Percentiles rank a stretch among this genome's conserved stretches.
Conservation (phyloP, 2,113 vertebrate species). For the Pteruthius melanotis region DNA sequence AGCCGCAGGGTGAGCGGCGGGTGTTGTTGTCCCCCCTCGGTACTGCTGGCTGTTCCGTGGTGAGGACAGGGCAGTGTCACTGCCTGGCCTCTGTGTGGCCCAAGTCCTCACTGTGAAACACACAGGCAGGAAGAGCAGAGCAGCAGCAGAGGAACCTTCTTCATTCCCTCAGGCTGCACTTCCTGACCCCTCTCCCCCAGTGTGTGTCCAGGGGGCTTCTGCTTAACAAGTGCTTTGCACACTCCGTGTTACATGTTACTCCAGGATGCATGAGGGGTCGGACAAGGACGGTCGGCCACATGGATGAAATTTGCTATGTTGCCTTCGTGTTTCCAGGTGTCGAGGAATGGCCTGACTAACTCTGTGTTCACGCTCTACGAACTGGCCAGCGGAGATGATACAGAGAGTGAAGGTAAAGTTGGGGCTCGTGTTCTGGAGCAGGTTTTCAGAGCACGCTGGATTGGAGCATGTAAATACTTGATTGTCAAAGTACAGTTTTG, state of each 20-base stretch:
- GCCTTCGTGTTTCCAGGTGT: slow-evolving; percentile 75
- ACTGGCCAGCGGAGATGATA: slow-evolving; percentile 88
- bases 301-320: rapidly evolving
- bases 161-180: background rate
- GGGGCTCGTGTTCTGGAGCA: rapidly evolving
- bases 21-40: rapidly evolving
- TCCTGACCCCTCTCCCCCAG: background rate
- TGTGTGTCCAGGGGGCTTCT: background rate
- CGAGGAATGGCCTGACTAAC: slow-evolving; percentile 89
- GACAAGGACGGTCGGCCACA: rapidly evolving
- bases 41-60: rapidly evolving
- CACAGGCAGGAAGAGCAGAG: background rate
- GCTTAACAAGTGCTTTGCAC: rapidly evolving
- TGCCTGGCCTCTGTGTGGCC: rapidly evolving
- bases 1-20: rapidly evolving
- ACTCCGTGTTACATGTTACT: rapidly evolving
- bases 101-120: background rate
- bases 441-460: background rate
- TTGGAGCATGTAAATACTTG: background rate
- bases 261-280: rapidly evolving
- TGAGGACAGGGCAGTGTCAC: rapidly evolving
- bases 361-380: slow-evolving; percentile 96
- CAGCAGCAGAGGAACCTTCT: rapidly evolving
- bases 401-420: slow-evolving; percentile 86
- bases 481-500: background rate